Conservation (phyloP, 2,888 invertebrate species). For the Biston stratarius region DNA sequence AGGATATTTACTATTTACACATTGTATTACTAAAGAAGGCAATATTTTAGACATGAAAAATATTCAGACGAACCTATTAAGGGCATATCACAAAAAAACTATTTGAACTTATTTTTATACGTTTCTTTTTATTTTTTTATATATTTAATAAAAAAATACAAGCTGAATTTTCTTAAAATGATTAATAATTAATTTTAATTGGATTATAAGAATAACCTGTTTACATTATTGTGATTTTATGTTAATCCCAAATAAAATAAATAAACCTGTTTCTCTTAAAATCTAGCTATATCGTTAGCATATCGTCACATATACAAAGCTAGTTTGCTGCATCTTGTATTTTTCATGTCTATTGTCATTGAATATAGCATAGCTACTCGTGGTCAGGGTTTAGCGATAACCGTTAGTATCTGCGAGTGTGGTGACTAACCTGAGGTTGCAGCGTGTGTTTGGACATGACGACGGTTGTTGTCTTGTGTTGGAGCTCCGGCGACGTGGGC, state of each 20-base stretch:
- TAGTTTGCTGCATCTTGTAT: background rate
- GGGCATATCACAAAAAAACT: background rate
- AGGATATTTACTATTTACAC: constrained; percentile 21
- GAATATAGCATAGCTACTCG: constrained; percentile 3
- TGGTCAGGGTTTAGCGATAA: constrained; percentile 11
- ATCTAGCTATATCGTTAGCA: too few relatives aligned
- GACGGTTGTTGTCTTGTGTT: constrained; percentile 95
- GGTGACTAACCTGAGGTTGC: constrained; percentile 88
- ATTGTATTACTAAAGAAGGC: background rate
- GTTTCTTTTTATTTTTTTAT: too few relatives aligned
- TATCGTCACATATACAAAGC: too few relatives aligned
- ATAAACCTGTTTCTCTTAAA: too few relatives aligned
- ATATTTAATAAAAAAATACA: too few relatives aligned
- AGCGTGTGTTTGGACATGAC: constrained; percentile 97
- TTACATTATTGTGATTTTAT: too few relatives aligned
- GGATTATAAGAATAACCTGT: too few relatives aligned
- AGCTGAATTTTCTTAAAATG: too few relatives aligned
- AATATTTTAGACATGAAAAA: constrained; percentile 19
- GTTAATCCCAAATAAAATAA: too few relatives aligned
- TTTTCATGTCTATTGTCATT: constrained; percentile 13
- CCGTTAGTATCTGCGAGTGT: background rate
- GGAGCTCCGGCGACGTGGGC: constrained; percentile 92
- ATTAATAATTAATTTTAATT: too few relatives aligned
- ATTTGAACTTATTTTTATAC: too few relatives aligned
- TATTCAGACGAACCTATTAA: background rate